Evolutionary conservation across 2,888 invertebrate genomes (phyloP), one percentile per base, ranked within the genome.

Genomic region (Timandra comae): DNA sequence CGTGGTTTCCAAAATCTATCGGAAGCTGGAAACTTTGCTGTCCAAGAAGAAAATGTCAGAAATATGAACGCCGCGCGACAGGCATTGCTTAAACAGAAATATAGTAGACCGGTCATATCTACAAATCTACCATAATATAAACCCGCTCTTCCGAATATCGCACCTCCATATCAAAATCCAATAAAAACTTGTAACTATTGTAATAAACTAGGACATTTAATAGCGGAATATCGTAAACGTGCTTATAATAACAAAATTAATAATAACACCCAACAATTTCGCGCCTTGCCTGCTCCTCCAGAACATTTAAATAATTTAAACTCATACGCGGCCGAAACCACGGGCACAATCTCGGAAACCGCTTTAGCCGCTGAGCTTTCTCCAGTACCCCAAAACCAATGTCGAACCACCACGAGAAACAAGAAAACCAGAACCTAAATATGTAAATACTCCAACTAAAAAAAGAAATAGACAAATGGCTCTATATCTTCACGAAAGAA

Each of bases 11-110:
- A 2, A 0, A 38, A 29, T 1, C 23, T 56, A 1, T 12, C 29
- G 0, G 53, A 52, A 6, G 56, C 52, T 30, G 48, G 49, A 1
- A 30, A 37, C 1, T 49, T 53, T 23, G 55, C 49, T 0, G 46
- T 52, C 2, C 52, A 50, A 8, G 53, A 55, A 27, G 51, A 55
- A 3, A 51, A 57, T 33, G 43, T 43, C 4, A 25, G 41, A 2
- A 31, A 32, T 1, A 50, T 52, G 50, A 49, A 51, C 7, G 7
- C 5, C 1, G 43, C 46, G 1, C 34, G 48, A 10, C 44, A 47
- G 13, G n/a, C n/a, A 7, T 20, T 30, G 3, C 16, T 8, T 8
- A 25, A 16, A 9, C n/a, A 25, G 9, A 3, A n/a, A n/a, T n/a
- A n/a, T n/a, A n/a, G n/a, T n/a, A n/a, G n/a, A n/a, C n/a, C n/a